phyloP scores from a whole-genome alignment of 2,797 vertebrate species.

The Sorex maritimensis region DNA sequence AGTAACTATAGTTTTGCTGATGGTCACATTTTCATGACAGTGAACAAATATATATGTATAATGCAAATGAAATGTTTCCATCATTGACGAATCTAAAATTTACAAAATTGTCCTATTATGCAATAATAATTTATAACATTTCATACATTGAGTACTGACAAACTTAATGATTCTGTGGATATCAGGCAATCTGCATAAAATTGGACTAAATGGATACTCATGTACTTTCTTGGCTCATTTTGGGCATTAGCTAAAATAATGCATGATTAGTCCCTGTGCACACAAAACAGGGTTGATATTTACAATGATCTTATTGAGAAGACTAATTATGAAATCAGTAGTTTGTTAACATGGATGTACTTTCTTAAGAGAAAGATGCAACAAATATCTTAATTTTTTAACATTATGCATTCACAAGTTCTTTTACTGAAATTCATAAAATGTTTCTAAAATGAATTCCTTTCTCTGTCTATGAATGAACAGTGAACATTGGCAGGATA shows the following conservation, averaged over 20 bases:
- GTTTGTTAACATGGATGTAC: background rate
- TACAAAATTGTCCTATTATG: background rate
- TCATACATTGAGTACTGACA: background rate
- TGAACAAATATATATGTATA: background rate
- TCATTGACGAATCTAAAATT: constrained; percentile 9
- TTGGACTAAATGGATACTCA: background rate
- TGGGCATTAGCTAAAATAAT: background rate
- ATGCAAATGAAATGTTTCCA: background rate
- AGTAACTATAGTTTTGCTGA: background rate
- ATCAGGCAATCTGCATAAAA: background rate
- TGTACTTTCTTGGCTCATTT: background rate
- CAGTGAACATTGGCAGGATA: too few relatives aligned
- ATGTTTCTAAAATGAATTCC: constrained; percentile 7
- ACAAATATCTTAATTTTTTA: background rate
- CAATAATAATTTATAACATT: background rate
- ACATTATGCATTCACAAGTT: background rate
- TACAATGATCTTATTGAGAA: background rate
- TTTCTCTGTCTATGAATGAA: background rate
- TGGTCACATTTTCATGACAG: constrained; percentile 21
- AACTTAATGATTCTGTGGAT: background rate
- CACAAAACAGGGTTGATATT: background rate
- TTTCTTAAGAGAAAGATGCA: background rate
- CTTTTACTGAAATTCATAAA: background rate
- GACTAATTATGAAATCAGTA: background rate
- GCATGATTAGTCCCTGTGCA: background rate